Conservation (phyloP, 2,113 vertebrate genomes). For the Circaetus cinerascens region DNA sequence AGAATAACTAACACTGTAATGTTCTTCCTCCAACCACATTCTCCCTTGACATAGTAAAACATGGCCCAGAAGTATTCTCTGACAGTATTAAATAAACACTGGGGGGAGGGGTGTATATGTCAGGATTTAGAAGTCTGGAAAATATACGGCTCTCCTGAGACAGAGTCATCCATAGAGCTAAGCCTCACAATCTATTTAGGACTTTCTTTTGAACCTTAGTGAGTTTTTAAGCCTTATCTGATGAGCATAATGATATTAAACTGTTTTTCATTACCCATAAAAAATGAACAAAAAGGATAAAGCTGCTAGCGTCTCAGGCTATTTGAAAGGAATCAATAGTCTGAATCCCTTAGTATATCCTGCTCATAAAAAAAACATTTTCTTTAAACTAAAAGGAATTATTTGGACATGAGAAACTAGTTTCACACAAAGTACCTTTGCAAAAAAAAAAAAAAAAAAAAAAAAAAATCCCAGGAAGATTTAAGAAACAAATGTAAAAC, state of each 20-base stretch:
- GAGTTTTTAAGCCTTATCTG: slow-evolving; percentile 53
- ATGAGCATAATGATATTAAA: slow-evolving; percentile 64
- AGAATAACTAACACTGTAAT: background rate
- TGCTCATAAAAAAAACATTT: background rate
- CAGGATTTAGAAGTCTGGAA: slow-evolving; percentile 15
- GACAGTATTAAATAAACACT: background rate
- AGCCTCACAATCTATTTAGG: slow-evolving; percentile 32
- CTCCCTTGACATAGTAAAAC: background rate
- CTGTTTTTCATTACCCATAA: slow-evolving; percentile 53
- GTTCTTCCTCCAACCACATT: background rate
- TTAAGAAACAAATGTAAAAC: background rate
- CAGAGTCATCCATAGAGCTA: background rate
- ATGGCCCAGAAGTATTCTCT: background rate
- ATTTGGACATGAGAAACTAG: background rate
- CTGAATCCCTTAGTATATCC: background rate
- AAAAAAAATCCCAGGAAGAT: background rate
- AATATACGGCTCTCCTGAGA: background rate
- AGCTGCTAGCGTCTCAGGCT: background rate
- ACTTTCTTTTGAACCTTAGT: slow-evolving; percentile 9
- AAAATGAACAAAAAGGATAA: slow-evolving; percentile 50
- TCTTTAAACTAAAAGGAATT: background rate
- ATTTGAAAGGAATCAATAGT: slow-evolving; percentile 39
- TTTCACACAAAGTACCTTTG: background rate
- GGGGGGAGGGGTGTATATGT: background rate
- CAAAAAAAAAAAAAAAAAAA: background rate